Percentiles rank a stretch among this genome's conserved stretches.
These are phyloP conservation scores for Dolichopus griseipennis DNA, from an alignment of 2,888 invertebrate species.

Conservation along the genomic window DNA sequence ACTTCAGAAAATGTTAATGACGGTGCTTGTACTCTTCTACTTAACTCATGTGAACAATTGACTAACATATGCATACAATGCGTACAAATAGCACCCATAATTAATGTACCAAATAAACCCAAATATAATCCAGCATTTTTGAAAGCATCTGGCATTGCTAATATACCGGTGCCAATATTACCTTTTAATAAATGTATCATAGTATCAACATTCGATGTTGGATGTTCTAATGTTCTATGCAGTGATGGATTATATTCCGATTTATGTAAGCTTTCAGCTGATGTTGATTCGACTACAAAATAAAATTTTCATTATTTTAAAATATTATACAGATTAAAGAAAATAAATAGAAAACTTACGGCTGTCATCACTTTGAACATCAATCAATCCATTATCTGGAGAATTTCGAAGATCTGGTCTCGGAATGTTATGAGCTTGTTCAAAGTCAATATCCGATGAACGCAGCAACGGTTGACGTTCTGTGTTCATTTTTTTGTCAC, in stretches of 20 bases:
- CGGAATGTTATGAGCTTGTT: slow-evolving; percentile 27
- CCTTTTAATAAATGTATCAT: slow-evolving; percentile 65
- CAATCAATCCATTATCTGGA: slow-evolving; percentile 42
- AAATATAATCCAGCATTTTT: slow-evolving; percentile 81
- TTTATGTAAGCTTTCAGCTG: slow-evolving; percentile 26
- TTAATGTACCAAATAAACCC: slow-evolving; percentile 69
- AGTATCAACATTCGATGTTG: slow-evolving; percentile 72
- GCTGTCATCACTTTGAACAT: slow-evolving; percentile 40
- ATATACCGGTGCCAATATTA: slow-evolving; percentile 83
- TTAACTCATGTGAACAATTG: slow-evolving; percentile 64
- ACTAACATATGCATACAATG: slow-evolving; percentile 88
- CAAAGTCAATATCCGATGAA: slow-evolving; percentile 26
- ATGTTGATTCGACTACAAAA: slow-evolving; percentile 22
- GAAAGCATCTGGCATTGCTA: slow-evolving; percentile 94
- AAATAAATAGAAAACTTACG: slow-evolving; percentile 24
- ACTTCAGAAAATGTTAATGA: slow-evolving; percentile 72
- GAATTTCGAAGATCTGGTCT: slow-evolving; percentile 42
- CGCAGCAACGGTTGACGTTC: slow-evolving; percentile 61
- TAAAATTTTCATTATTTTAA: slow-evolving; percentile 8
- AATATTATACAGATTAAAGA: slow-evolving; percentile 8
- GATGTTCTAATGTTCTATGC: slow-evolving; percentile 64
- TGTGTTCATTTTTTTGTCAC: slow-evolving; percentile 48
- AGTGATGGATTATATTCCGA: slow-evolving; percentile 52
- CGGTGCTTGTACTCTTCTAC: slow-evolving; percentile 58
- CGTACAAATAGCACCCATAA: slow-evolving; percentile 81